A percentile compares a stretch with the other conserved stretches of the same genome.
These are phyloP conservation scores for Callimico goeldii DNA, from an alignment of 2,797 vertebrate species.

Conservation along the genomic window DNA sequence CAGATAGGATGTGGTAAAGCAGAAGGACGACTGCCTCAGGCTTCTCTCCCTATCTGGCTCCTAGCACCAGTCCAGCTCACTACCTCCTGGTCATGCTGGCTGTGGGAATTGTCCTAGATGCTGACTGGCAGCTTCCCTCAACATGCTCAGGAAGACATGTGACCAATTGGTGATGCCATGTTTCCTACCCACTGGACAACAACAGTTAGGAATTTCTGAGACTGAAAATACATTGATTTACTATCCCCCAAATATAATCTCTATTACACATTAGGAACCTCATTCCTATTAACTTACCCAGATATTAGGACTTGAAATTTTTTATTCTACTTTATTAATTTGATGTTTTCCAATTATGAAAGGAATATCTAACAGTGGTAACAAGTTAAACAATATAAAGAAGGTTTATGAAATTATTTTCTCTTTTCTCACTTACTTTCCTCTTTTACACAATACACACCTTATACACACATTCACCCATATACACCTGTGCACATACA, in stretches of 20 bases:
- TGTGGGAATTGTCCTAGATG: background rate
- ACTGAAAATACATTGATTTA: background rate
- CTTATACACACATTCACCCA: background rate
- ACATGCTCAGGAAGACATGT: background rate
- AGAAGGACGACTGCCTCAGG: background rate
- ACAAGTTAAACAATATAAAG: background rate
- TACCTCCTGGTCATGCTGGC: background rate
- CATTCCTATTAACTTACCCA: background rate
- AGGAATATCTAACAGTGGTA: background rate
- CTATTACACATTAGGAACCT: background rate
- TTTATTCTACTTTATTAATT: background rate
- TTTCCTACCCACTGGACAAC: too few species aligned
- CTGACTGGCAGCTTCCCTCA: background rate
- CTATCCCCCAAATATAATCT: background rate
- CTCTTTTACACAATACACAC: background rate
- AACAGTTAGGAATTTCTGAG: background rate
- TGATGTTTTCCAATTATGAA: constrained; percentile 14
- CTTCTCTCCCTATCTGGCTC: background rate
- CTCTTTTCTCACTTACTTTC: background rate
- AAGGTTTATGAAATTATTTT: background rate
- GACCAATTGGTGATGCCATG: background rate
- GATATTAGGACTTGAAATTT: background rate
- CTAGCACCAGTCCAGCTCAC: background rate
- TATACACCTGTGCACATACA: background rate
- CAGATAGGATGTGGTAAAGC: background rate